Evolutionary conservation across 2,113 vertebrate genomes (phyloP), one percentile per base, ranked within the genome.

Genomic region (Corythaeola cristata): DNA sequence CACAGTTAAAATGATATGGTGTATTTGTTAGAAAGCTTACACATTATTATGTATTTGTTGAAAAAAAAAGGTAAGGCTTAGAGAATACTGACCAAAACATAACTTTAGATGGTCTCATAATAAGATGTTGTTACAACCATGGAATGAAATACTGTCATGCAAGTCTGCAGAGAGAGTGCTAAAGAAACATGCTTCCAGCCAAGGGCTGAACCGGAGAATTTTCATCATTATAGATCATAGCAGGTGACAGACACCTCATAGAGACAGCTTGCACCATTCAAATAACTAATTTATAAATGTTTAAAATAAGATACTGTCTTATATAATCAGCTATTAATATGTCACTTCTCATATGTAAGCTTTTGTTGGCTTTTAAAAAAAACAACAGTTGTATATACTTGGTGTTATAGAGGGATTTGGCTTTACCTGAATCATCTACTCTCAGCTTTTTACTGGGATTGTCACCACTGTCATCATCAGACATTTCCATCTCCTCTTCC

Each of bases 401-500:
- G 45, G 32, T 15, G 35, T 20, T 85, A 60, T 24, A 88, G 22
- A 21, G 14, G 56, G n/a, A 45, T 49, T 9, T n/a, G 28, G 37
- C 33, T 47, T 95, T 98, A 99, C 99, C 99, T 96, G 99, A 98
- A 50, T 99, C 99, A 76, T 99, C 99, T 8, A 98, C 96, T 88
- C 99, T 97, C 77, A 98, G 95, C 93, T 98, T 99, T 97, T 99
- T 99, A 68, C 97, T 98, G 49, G 98, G 98, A 81, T 97, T 98
- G 95, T 99, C 99, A 45, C 98, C 98, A 17, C 96, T 98, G 87
- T 99, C 99, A 37, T 99, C 99, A 26, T 99, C 99, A 0, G 99
- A 99, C 99, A 99, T 99, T 97, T 99, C 99, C 99, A 99, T 99
- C 94, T 99, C 99, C 94, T 99, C 99, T 93, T 99, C 99, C 0